Conservation (phyloP, 2,113 vertebrate genomes). For the Struthidea cinerea region DNA sequence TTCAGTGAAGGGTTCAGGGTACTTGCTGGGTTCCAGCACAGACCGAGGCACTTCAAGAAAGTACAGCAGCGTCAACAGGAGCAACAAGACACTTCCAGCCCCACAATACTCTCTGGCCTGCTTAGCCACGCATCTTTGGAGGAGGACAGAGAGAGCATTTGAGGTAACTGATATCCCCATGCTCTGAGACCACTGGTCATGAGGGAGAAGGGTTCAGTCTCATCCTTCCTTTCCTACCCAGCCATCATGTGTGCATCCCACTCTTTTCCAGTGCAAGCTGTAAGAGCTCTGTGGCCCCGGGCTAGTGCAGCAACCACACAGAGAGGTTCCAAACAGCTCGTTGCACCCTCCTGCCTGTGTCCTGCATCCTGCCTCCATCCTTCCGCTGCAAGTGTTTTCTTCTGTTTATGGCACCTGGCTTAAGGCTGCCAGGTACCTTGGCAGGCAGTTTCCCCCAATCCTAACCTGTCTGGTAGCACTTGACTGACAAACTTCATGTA, state of each 20-base stretch:
- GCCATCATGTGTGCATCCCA: accelerated
- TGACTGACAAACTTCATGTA: neutral
- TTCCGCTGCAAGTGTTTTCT: neutral
- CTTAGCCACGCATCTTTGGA: neutral
- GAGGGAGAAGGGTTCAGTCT: neutral
- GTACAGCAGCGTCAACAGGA: neutral
- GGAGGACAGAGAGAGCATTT: neutral
- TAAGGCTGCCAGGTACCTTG: neutral
- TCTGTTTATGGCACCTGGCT: neutral
- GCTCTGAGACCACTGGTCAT: neutral
- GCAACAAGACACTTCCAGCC: neutral
- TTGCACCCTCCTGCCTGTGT: neutral
- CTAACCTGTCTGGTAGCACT: neutral
- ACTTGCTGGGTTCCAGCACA: neutral
- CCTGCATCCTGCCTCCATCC: neutral
- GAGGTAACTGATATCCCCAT: neutral
- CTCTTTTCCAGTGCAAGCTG: neutral
- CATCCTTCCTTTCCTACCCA: neutral
- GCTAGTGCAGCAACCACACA: neutral
- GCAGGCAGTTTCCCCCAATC: neutral
- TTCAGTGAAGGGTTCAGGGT: neutral
- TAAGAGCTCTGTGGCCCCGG: neutral
- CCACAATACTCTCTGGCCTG: neutral
- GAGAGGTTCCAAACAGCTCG: neutral
- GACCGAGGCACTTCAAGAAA: neutral